Conservation (phyloP, 2,888 invertebrate genomes). For the Dinocampus coccinellae region DNA sequence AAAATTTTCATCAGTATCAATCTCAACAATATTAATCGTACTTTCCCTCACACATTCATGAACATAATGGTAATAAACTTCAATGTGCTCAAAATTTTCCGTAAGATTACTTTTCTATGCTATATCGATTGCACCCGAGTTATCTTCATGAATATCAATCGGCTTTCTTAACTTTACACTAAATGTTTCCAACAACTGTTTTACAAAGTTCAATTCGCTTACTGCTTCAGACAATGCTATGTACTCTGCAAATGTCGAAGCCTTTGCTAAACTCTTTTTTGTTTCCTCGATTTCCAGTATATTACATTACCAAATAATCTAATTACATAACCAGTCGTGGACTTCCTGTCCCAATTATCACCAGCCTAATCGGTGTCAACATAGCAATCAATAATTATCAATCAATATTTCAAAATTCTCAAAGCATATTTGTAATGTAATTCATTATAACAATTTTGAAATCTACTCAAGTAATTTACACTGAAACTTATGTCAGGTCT, state of each 20-base stretch:
- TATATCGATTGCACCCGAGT: too few species aligned
- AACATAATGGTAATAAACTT: too few species aligned
- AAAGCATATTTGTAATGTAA: not conserved
- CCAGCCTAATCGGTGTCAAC: conserved; percentile 12
- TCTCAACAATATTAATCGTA: conserved; percentile 27
- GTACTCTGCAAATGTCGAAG: conserved; percentile 1
- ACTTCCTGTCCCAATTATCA: not conserved
- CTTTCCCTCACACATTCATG: not conserved
- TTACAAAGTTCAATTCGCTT: not conserved
- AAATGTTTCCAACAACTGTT: too few species aligned
- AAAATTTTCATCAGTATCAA: conserved; percentile 30
- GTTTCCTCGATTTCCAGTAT: conserved; percentile 2
- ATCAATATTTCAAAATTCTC: conserved; percentile 7
- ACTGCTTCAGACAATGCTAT: conserved; percentile 6
- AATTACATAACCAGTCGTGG: not conserved
- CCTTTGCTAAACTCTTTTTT: not conserved
- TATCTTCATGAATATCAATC: too few species aligned
- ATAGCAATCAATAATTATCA: not conserved
- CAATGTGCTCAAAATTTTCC: too few species aligned
- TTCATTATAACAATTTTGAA: conserved; percentile 9
- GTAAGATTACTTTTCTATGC: too few species aligned
- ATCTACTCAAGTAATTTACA: conserved; percentile 10
- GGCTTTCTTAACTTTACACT: too few species aligned
- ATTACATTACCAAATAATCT: conserved; percentile 5
- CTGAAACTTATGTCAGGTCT: conserved; percentile 14